Conservation (phyloP, 2,113 vertebrate species). For the Aythya baeri region DNA sequence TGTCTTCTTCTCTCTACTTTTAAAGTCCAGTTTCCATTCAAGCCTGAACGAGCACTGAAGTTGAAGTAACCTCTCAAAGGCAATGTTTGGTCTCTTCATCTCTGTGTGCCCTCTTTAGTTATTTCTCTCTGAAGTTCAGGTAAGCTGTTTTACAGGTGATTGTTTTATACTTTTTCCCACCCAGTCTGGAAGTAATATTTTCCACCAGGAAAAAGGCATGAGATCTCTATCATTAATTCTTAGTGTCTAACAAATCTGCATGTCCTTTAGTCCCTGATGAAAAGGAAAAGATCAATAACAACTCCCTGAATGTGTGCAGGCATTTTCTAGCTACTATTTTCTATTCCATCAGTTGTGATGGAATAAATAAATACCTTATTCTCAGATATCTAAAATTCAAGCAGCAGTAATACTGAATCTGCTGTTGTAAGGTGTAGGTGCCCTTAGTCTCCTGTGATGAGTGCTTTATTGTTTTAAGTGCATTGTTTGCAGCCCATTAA, state of each 20-base stretch:
- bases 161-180: background rate
- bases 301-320: background rate
- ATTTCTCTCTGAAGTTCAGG: background rate
- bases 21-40: background rate
- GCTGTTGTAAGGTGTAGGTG: background rate
- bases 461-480: background rate
- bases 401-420: background rate
- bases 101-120: background rate
- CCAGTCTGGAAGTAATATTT: background rate
- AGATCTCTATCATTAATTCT: background rate
- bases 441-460: background rate
- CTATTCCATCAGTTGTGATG: background rate
- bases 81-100: background rate
- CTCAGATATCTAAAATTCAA: background rate
- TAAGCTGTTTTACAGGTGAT: background rate
- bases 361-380: background rate
- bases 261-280: background rate
- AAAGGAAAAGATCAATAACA: background rate
- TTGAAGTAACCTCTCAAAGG: background rate
- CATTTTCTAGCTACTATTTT: background rate
- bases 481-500: background rate
- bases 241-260: background rate
- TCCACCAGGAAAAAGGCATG: background rate
- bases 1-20: background rate
- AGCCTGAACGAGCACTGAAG: background rate